A percentile compares a stretch with the other conserved stretches of the same genome.
These are phyloP conservation scores for Daboia siamensis DNA, from an alignment of 2,113 vertebrate species.

Conservation along the genomic window DNA sequence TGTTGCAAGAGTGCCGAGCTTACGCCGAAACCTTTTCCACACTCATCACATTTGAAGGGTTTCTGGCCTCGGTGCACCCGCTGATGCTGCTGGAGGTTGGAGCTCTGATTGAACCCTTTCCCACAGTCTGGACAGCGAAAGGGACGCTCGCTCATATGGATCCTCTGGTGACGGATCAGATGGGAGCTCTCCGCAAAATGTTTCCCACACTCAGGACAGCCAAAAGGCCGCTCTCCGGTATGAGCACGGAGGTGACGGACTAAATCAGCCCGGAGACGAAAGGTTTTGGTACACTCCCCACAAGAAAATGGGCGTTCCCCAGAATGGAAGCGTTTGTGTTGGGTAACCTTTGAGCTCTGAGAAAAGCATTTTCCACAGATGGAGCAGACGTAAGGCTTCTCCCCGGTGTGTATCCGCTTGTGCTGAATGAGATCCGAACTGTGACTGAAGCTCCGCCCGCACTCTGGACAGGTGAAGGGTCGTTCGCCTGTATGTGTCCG, in stretches of 20 bases:
- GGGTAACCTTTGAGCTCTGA: constrained; percentile 34
- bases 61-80: constrained; percentile 32
- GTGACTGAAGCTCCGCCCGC: constrained; percentile 36
- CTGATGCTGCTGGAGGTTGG: constrained; percentile 70
- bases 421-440: constrained; percentile 34
- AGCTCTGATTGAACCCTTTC: constrained; percentile 59
- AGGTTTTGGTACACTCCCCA: constrained; percentile 18
- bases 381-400: constrained; percentile 41
- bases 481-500: constrained; percentile 38
- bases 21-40: constrained; percentile 28
- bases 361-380: constrained; percentile 47
- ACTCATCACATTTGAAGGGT: constrained; percentile 23
- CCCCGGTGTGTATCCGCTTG: constrained; percentile 41
- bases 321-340: constrained; percentile 30
- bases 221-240: constrained; percentile 29
- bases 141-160: constrained; percentile 38
- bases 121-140: constrained; percentile 68
- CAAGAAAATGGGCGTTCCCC: constrained; percentile 20
- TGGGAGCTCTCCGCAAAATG: constrained; percentile 37
- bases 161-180: constrained; percentile 41
- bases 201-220: constrained; percentile 42
- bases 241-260: constrained; percentile 49
- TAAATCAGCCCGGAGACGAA: constrained; percentile 28
- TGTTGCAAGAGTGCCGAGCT: constrained; percentile 25
- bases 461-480: constrained; percentile 41